phyloP scores from a whole-genome alignment of 1,140 invertebrate genomes.

The Musca vetustissima region DNA sequence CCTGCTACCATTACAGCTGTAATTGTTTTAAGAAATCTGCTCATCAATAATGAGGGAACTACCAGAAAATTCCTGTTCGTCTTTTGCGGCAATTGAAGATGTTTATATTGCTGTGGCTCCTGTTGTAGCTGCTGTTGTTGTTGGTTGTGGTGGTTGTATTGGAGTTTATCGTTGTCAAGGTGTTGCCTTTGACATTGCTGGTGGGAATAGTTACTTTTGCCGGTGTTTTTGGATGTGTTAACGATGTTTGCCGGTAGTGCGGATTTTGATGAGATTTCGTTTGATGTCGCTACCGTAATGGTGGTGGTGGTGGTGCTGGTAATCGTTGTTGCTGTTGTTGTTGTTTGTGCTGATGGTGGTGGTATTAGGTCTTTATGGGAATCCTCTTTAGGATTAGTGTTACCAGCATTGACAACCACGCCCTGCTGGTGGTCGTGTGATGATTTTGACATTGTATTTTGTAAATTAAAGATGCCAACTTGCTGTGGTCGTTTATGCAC shows the following conservation, averaged over 20 bases:
- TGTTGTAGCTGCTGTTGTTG: too few species aligned
- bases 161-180: neutral
- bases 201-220: neutral
- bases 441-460: too few species aligned
- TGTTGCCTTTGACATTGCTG: neutral
- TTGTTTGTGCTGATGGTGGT: neutral
- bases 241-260: neutral
- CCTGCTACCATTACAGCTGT: conserved; percentile 4
- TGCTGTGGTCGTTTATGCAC: too few species aligned
- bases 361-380: too few species aligned
- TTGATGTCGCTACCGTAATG: neutral
- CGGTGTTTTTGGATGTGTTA: neutral
- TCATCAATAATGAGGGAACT: neutral
- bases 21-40: conserved; percentile 3
- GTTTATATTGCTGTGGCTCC: too few species aligned
- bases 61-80: too few species aligned
- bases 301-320: too few species aligned
- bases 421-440: too few species aligned
- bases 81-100: too few species aligned
- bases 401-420: too few species aligned
- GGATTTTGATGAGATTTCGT: neutral
- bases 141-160: too few species aligned
- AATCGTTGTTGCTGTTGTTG: neutral
- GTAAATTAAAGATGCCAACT: too few species aligned
- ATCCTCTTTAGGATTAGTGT: neutral